Percentiles rank a stretch among this genome's conserved stretches.
phyloP scores from a whole-genome alignment of 2,113 vertebrate species.

The Malurus cyaneus region DNA sequence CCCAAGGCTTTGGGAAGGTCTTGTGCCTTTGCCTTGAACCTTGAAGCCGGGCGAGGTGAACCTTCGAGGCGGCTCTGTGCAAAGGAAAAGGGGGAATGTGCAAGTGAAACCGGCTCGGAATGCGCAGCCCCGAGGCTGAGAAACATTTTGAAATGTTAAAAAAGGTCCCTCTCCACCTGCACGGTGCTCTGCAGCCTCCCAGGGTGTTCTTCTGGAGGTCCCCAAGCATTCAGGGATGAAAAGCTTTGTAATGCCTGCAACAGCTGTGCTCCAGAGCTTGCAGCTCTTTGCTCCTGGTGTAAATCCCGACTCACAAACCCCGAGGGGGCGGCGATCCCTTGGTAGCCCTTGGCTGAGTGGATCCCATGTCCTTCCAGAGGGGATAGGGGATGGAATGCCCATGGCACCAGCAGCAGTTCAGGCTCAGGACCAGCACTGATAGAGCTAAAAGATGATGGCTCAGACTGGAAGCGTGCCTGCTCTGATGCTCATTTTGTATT shows the following conservation, averaged over 20 bases:
- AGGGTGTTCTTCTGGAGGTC: background rate
- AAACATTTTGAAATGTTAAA: background rate
- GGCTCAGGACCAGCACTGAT: background rate
- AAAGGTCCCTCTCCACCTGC: background rate
- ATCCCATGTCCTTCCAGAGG: background rate
- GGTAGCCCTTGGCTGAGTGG: background rate
- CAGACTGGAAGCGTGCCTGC: background rate
- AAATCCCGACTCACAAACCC: background rate
- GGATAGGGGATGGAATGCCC: background rate
- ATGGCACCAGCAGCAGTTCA: fast-evolving
- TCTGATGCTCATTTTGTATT: background rate
- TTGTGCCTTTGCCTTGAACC: constrained; percentile 11
- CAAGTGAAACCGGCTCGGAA: background rate
- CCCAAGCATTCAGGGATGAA: background rate
- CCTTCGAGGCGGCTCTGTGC: background rate
- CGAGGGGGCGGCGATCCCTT: background rate
- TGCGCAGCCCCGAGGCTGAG: background rate
- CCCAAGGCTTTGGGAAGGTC: background rate
- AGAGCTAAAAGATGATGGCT: background rate
- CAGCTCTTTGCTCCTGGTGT: background rate
- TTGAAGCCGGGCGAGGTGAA: background rate
- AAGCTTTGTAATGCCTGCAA: background rate
- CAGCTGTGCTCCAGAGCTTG: background rate
- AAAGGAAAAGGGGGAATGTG: background rate
- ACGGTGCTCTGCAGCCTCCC: background rate